phyloP scores from a whole-genome alignment of 1,140 invertebrate species.

The Drosophila ogumai region DNA sequence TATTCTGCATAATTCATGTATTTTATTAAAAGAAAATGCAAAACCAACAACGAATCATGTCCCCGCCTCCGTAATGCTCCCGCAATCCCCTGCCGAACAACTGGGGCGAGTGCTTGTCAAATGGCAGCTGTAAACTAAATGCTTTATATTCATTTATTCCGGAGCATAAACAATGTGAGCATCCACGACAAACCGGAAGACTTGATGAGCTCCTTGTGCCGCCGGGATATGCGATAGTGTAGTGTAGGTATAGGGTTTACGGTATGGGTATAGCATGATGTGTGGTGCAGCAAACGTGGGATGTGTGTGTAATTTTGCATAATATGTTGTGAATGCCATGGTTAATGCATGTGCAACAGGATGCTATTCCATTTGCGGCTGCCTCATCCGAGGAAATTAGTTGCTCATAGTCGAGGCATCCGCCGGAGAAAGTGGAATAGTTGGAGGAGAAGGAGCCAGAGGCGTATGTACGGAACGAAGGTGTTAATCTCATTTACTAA shows the following conservation, averaged over 20 bases:
- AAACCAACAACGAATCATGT: constrained; percentile 40
- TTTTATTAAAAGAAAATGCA: constrained; percentile 70
- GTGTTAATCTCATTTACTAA: constrained; percentile 1
- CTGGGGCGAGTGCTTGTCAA: constrained; percentile 57
- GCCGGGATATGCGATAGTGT: constrained; percentile 19
- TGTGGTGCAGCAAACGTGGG: not conserved
- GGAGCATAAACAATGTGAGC: constrained; percentile 52
- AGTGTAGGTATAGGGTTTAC: not conserved
- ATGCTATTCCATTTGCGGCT: constrained; percentile 46
- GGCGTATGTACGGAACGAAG: no score
- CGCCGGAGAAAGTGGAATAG: constrained; percentile 1
- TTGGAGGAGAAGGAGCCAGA: not conserved
- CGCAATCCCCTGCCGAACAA: constrained; percentile 7
- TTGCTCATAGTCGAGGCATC: constrained; percentile 43
- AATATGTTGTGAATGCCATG: constrained; percentile 50
- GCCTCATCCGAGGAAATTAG: constrained; percentile 44
- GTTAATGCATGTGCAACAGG: constrained; percentile 55
- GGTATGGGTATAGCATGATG: not conserved
- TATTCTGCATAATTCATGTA: constrained; percentile 72
- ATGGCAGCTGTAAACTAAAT: constrained; percentile 71
- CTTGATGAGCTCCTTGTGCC: constrained; percentile 34
- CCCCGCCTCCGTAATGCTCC: constrained; percentile 1
- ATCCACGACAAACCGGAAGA: constrained; percentile 49
- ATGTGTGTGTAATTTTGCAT: constrained; percentile 51
- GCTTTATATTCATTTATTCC: constrained; percentile 77